These are phyloP conservation scores for Cryptotermes secundus DNA, from an alignment of 1,140 invertebrate species.

Conservation along the genomic window DNA sequence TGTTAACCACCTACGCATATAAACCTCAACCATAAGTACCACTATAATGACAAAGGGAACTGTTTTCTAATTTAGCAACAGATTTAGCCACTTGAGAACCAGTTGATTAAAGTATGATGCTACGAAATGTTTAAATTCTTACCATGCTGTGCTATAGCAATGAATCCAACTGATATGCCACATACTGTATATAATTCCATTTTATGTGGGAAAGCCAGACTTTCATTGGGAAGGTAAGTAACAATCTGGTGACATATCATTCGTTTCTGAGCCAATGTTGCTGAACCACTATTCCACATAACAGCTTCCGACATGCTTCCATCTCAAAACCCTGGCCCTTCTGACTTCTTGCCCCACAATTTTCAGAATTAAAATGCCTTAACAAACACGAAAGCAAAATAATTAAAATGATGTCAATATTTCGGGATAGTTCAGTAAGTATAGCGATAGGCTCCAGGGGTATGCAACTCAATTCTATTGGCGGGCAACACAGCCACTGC, in stretches of 20 bases:
- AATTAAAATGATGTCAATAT: no score
- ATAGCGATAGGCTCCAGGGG: no score
- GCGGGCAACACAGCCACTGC: no score
- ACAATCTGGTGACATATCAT: slow-evolving; percentile 70
- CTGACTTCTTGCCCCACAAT: slow-evolving; percentile 85
- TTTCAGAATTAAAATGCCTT: slow-evolving; percentile 61
- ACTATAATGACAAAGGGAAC: no score
- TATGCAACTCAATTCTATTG: no score
- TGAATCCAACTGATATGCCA: slow-evolving; percentile 55
- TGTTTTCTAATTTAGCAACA: no score
- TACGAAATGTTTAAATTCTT: not conserved
- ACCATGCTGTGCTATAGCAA: slow-evolving; percentile 42
- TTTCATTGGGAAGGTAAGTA: slow-evolving; percentile 65
- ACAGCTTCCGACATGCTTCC: slow-evolving; percentile 85
- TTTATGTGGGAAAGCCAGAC: slow-evolving; percentile 53
- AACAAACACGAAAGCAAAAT: no score
- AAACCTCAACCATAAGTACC: no score
- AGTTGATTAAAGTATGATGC: no score
- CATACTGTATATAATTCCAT: slow-evolving; percentile 48
- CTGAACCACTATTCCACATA: slow-evolving; percentile 59
- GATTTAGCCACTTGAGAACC: no score
- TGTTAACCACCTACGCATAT: no score
- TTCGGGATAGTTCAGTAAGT: no score
- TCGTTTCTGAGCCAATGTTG: slow-evolving; percentile 60
- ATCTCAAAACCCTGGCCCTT: slow-evolving; percentile 86